Conservation (phyloP, 2,888 invertebrate species). For the Rutpela maculata region DNA sequence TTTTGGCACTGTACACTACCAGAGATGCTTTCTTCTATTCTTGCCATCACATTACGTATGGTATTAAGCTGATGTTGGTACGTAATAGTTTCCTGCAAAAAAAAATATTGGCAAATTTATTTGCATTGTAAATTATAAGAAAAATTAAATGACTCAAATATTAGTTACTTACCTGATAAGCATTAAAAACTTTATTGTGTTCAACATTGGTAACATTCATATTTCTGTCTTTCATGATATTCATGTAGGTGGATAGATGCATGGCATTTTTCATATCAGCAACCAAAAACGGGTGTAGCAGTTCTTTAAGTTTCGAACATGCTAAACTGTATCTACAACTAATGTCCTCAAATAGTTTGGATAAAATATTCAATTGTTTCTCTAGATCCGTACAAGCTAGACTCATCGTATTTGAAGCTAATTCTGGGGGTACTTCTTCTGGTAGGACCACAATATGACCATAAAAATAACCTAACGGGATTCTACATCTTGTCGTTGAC, state of each 20-base stretch:
- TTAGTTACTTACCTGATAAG: slow-evolving; percentile 73
- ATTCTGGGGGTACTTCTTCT: slow-evolving; percentile 74
- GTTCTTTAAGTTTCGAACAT: slow-evolving; percentile 87
- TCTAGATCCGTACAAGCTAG: slow-evolving; percentile 72
- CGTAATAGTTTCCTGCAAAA: slow-evolving; percentile 86
- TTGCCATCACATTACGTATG: slow-evolving; percentile 84
- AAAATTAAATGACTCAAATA: background rate
- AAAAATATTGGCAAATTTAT: background rate
- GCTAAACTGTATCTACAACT: slow-evolving; percentile 89
- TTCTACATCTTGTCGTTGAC: slow-evolving; percentile 92
- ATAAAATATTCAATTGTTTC: slow-evolving; percentile 80
- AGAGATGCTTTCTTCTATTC: slow-evolving; percentile 78
- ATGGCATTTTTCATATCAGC: slow-evolving; percentile 88
- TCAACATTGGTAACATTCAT: slow-evolving; percentile 68
- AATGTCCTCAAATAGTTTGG: slow-evolving; percentile 86
- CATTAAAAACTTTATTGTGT: slow-evolving; percentile 74
- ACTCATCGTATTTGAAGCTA: slow-evolving; percentile 66
- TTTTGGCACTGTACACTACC: slow-evolving; percentile 36
- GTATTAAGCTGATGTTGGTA: slow-evolving; percentile 93
- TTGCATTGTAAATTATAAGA: background rate
- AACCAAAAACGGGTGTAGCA: slow-evolving; percentile 85
- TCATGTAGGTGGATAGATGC: slow-evolving; percentile 90
- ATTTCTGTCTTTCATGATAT: slow-evolving; percentile 71
- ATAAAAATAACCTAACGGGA: slow-evolving; percentile 94
- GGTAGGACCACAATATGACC: slow-evolving; percentile 89